Base-by-base conservation (phyloP, 2,888 invertebrate genomes). In the Carpatolechia fugitivella region DNA sequence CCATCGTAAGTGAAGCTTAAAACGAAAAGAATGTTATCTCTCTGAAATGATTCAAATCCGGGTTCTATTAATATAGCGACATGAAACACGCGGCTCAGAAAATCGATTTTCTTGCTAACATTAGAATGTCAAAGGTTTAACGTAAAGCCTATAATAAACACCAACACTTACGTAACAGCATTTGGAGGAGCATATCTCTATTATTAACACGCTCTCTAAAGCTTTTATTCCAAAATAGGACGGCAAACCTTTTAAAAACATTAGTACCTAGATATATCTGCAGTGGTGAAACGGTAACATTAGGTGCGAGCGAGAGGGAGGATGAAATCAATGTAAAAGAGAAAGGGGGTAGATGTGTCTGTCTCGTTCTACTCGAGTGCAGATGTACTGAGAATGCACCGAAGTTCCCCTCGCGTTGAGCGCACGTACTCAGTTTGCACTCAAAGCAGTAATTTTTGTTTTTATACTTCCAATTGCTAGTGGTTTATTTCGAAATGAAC, bases 321-420 rank as follows among this genome's bases (percentile, higher is more conserved):
- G 74, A 76, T 76, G 82, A 85, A 84, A 89, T 89, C 89, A 80
- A 89, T 89, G 85, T 78, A 14, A 24, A 60, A 71, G 72, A 76
- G 58, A 44, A 66, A 66, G 53, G 40, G 24, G 63, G 13, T 38
- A 24, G 47, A 67, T 40, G 61, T 33, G 38, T 8, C 49, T 58
- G 51, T 87, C 80, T 71, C 80, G 41, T 60, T 82, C 78, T 40
- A 49, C 63, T 55, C 66, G 69, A 62, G 90, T 89, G 69, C 90
- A 65, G 60, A 44, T 67, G 89, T 69, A 86, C 89, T 65, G 52
- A 71, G 64, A 76, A 76, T 80, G 88, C 82, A 90, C 89, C 67
- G 63, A 67, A 56, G 50, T 38, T 57, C 18, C 59, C 66, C 60
- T 60, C 56, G 57, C 61, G 56, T 63, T 64, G 69, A 70, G 75